phyloP scores from a whole-genome alignment of 2,113 vertebrate species.

The Ctenomys sociabilis region DNA sequence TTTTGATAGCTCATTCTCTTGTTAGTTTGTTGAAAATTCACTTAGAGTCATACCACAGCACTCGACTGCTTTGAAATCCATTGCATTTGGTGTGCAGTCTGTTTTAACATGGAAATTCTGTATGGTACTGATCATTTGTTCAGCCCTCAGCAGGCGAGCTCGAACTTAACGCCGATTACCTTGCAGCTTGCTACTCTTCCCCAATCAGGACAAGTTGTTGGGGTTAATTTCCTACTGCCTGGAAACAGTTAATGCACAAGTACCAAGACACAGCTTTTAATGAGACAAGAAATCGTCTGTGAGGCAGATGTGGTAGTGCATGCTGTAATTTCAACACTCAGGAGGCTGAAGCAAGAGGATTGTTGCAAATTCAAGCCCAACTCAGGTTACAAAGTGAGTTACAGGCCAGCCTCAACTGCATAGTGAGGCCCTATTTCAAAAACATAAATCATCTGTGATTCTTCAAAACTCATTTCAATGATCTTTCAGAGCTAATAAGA shows the following conservation, averaged over 20 bases:
- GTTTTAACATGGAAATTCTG: not conserved
- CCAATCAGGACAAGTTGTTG: not conserved
- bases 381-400: not conserved
- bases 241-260: not conserved
- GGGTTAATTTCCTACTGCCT: not conserved
- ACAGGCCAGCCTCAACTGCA: not conserved
- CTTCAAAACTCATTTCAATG: slow-evolving; percentile 31
- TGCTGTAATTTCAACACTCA: not conserved
- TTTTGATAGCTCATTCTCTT: not conserved
- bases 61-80: not conserved
- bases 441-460: not conserved
- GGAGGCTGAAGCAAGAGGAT: not conserved
- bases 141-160: not conserved
- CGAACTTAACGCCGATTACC: not conserved
- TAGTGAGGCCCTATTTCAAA: not conserved
- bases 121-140: not conserved
- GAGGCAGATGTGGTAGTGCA: not conserved
- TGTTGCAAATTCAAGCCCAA: not conserved
- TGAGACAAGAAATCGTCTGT: slow-evolving; percentile 4
- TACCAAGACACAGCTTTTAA: not conserved
- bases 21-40: not conserved
- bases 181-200: not conserved
- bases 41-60: not conserved
- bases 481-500: slow-evolving; percentile 35
- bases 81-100: not conserved